Evolutionary conservation across 2,113 vertebrate species (phyloP).

Genomic region (Riparia riparia): DNA sequence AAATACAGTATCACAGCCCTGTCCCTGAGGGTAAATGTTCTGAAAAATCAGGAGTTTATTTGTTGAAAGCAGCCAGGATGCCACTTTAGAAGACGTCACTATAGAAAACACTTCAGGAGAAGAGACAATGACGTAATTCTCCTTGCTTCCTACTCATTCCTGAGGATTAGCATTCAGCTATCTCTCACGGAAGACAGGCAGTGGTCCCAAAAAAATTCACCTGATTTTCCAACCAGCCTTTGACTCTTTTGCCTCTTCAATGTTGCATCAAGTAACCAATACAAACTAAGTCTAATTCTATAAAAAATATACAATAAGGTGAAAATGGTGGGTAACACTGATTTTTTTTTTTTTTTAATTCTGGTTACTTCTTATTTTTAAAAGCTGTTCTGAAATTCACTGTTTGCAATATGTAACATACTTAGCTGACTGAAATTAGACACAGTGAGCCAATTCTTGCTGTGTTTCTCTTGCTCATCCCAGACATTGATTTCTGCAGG

Average conservation of each 20-base stretch:
- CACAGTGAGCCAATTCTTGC: conserved; percentile 81
- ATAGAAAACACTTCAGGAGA: background rate
- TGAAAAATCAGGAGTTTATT: background rate
- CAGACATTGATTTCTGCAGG: conserved; percentile 54
- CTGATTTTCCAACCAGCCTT: background rate
- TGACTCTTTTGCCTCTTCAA: background rate
- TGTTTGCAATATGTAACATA: conserved; percentile 71
- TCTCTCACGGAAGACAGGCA: background rate
- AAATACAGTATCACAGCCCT: background rate
- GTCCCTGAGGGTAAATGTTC: background rate
- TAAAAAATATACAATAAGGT: background rate
- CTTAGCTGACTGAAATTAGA: conserved; percentile 88
- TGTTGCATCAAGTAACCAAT: background rate
- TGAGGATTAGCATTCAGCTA: background rate
- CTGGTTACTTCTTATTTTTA: background rate
- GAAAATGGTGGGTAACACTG: background rate
- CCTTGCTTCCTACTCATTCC: background rate
- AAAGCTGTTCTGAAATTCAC: background rate
- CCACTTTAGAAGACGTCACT: background rate
- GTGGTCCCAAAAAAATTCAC: background rate
- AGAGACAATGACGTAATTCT: background rate
- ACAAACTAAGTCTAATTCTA: background rate
- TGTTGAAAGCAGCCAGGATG: background rate
- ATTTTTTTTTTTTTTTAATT: background rate
- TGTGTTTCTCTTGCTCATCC: conserved; percentile 46